These are phyloP conservation scores for Mesodorylaimus sp. DNA, from an alignment of 2,888 invertebrate genomes.

Conservation along the genomic window DNA sequence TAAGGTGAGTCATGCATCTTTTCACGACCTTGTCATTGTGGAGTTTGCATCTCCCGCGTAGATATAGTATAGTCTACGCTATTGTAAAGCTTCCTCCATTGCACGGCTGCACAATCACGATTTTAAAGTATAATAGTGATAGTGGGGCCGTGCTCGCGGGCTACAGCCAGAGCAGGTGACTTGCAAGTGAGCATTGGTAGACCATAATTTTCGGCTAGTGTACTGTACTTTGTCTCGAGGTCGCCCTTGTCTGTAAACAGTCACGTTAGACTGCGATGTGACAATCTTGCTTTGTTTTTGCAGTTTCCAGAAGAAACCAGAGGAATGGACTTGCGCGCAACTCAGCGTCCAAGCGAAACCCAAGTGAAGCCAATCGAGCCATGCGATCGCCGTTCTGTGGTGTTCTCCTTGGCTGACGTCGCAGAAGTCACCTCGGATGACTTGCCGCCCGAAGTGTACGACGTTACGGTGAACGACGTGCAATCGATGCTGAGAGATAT, in stretches of 20 bases:
- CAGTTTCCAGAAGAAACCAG: constrained; percentile 2
- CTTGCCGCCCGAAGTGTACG: not conserved
- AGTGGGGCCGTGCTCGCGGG: too few species aligned
- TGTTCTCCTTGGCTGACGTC: not conserved
- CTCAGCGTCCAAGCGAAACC: not conserved
- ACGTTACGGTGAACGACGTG: not conserved
- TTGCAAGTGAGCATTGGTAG: too few species aligned
- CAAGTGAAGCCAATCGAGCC: not conserved
- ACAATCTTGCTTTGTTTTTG: not conserved
- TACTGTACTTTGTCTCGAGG: not conserved
- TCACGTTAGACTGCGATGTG: too few species aligned
- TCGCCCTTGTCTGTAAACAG: too few species aligned
- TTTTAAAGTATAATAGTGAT: too few species aligned
- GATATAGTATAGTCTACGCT: too few species aligned
- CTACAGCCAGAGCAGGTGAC: too few species aligned
- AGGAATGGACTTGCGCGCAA: not conserved
- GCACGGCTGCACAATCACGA: too few species aligned
- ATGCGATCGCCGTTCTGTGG: not conserved
- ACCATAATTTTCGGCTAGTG: not conserved
- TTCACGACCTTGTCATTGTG: too few species aligned
- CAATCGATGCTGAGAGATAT: not conserved
- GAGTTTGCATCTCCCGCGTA: too few species aligned
- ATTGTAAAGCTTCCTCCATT: too few species aligned
- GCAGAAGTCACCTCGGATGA: not conserved
- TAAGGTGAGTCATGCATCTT: too few species aligned